Conservation (phyloP, 2,113 vertebrate species). For the Galemys pyrenaicus region DNA sequence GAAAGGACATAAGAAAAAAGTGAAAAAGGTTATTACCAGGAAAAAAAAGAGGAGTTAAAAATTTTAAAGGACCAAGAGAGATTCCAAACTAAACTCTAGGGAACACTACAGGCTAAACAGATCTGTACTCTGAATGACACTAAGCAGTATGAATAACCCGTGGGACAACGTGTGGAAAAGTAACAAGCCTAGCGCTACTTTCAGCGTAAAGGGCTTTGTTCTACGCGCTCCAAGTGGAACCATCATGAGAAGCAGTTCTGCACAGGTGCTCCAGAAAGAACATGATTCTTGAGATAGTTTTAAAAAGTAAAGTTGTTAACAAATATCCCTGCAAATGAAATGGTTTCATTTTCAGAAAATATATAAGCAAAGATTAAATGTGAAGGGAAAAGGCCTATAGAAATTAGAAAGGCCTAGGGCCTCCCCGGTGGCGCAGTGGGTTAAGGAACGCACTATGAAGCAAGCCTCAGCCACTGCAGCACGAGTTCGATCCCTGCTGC, state of each 20-base stretch:
- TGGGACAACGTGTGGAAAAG: background rate
- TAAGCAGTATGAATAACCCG: background rate
- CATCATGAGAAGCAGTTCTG: background rate
- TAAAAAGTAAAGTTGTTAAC: background rate
- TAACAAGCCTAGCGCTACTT: background rate
- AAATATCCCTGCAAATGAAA: background rate
- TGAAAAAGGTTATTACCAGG: background rate
- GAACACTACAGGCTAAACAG: background rate
- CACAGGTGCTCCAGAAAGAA: background rate
- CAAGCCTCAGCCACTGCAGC: no score
- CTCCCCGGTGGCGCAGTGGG: no score
- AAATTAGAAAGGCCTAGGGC: no score
- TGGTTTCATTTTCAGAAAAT: background rate
- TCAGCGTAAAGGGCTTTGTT: background rate
- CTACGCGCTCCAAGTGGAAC: background rate
- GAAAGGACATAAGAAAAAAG: background rate
- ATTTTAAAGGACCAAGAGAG: background rate
- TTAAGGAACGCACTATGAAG: no score
- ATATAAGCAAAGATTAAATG: background rate
- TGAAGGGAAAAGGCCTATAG: background rate
- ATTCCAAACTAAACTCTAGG: slow-evolving; percentile 7
- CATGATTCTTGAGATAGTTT: background rate
- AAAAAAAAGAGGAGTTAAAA: background rate
- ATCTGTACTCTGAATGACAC: background rate
- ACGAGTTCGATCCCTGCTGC: no score